Evolutionary conservation across 1,140 invertebrate species (phyloP).

Genomic region (Meloidogyne hapla): DNA sequence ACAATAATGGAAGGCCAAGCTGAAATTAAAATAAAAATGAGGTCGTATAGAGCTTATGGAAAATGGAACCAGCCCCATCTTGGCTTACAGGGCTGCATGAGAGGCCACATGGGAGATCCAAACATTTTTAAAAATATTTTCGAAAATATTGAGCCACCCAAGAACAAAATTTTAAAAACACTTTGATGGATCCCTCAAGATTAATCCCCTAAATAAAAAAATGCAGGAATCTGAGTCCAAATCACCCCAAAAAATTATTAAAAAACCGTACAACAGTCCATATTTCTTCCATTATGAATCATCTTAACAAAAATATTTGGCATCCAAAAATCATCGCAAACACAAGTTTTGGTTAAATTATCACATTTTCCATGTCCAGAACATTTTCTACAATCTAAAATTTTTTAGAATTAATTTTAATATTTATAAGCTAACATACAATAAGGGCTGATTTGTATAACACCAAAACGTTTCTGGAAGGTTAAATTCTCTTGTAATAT

Average conservation of each 20-base stretch:
- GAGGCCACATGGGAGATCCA: too few relatives aligned
- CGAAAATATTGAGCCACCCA: too few relatives aligned
- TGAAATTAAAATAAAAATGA: background rate
- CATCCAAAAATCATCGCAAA: slow-evolving; percentile 1
- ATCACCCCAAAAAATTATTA: background rate
- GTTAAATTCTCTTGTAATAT: background rate
- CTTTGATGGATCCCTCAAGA: too few relatives aligned
- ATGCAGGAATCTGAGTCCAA: background rate
- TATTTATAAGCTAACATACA: background rate
- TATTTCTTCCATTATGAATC: background rate
- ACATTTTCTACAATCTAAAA: background rate
- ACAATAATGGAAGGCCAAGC: background rate
- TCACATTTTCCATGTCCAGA: background rate
- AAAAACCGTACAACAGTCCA: background rate
- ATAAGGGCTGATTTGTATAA: background rate
- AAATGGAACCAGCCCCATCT: too few relatives aligned
- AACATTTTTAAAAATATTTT: too few relatives aligned
- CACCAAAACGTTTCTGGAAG: background rate
- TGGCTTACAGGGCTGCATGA: too few relatives aligned
- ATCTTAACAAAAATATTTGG: background rate
- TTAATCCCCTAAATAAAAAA: too few relatives aligned
- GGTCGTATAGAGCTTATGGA: background rate
- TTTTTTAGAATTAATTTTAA: background rate
- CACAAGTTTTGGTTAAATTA: background rate
- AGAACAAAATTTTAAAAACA: too few relatives aligned